Evolutionary conservation across 2,113 vertebrate genomes (phyloP).

Genomic region (Chamaetylas fuelleborni): DNA sequence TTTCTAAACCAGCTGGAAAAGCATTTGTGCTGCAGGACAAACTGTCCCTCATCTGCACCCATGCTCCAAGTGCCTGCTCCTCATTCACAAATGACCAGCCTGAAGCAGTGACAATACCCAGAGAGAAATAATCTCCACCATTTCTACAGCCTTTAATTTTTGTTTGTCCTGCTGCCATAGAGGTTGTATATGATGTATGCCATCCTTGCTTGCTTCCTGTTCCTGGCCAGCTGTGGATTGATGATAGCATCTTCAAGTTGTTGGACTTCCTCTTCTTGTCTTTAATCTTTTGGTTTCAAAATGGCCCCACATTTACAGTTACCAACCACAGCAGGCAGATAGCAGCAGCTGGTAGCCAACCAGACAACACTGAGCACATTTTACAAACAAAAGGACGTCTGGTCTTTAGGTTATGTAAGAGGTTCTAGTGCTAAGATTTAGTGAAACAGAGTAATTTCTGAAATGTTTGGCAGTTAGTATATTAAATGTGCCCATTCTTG

Average conservation of each 20-base stretch:
- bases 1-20: background rate
- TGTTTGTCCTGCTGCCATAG: background rate
- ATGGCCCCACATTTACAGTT: constrained; percentile 66
- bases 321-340: constrained; percentile 62
- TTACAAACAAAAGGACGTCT: constrained; percentile 15
- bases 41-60: background rate
- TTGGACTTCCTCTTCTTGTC: constrained; percentile 79
- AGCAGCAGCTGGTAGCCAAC: constrained; percentile 40
- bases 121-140: background rate
- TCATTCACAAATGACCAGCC: background rate
- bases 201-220: constrained; percentile 69
- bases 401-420: constrained; percentile 22
- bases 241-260: constrained; percentile 78
- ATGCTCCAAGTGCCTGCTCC: background rate
- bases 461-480: background rate
- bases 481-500: background rate
- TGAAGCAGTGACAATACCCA: background rate
- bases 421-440: constrained; percentile 25
- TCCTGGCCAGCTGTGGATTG: constrained; percentile 73
- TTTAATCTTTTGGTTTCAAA: constrained; percentile 70
- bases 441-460: background rate
- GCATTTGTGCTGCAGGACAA: background rate
- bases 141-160: background rate
- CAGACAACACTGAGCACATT: background rate
- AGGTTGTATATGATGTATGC: constrained; percentile 11